Conservation (phyloP, 1,140 invertebrate genomes). For the Dreissena rostriformis region DNA sequence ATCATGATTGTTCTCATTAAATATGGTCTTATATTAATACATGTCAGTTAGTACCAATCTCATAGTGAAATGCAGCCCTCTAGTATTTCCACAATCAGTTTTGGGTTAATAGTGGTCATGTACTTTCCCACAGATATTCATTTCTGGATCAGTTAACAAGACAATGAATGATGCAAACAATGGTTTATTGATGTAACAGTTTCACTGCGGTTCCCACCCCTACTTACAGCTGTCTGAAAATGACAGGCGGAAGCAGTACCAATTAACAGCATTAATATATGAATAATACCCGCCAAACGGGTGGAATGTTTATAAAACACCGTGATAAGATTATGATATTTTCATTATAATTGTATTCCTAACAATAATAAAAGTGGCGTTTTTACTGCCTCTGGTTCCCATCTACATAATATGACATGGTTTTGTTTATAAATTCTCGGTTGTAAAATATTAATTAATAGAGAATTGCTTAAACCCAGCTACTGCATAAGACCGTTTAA, state of each 20-base stretch:
- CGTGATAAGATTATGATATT: conserved; percentile 52
- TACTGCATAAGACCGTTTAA: background rate
- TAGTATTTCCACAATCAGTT: too few relatives aligned
- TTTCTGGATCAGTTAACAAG: background rate
- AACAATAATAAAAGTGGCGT: conserved; percentile 31
- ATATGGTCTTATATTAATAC: too few relatives aligned
- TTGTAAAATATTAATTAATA: conserved; percentile 54
- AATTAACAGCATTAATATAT: conserved; percentile 59
- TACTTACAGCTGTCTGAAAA: conserved; percentile 37
- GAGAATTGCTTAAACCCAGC: conserved; percentile 1
- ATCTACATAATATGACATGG: conserved; percentile 47
- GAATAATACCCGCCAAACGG: conserved; percentile 31
- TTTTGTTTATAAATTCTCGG: conserved; percentile 49
- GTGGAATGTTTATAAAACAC: conserved; percentile 51
- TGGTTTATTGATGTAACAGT: conserved; percentile 43
- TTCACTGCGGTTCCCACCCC: background rate
- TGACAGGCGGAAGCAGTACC: conserved; percentile 46
- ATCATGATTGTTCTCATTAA: too few relatives aligned
- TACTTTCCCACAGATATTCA: conserved; percentile 38
- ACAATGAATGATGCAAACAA: conserved; percentile 46
- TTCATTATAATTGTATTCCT: conserved; percentile 2
- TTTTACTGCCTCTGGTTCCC: conserved; percentile 25
- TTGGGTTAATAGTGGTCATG: background rate
- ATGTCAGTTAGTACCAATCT: too few relatives aligned
- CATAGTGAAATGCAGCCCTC: too few relatives aligned